Conservation (phyloP, 2,113 vertebrate genomes). For the Myrmecophaga tridactyla region DNA sequence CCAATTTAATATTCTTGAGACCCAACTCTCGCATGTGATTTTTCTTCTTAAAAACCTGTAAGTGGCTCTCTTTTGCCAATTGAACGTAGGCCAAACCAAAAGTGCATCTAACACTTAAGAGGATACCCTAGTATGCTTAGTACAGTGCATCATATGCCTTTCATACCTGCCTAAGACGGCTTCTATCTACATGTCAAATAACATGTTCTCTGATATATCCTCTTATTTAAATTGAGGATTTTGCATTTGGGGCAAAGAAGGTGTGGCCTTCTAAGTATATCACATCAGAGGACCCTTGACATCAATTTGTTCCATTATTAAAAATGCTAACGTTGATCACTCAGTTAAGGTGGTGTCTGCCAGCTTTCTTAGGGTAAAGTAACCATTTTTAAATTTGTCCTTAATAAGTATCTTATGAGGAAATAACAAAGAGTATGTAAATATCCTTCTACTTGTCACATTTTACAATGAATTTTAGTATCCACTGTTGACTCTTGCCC, state of each 20-base stretch:
- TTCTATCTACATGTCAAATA: neutral
- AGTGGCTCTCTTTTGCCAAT: neutral
- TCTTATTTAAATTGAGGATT: constrained; percentile 20
- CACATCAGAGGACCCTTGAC: neutral
- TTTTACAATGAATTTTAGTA: neutral
- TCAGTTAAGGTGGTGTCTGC: neutral
- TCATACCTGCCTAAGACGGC: neutral
- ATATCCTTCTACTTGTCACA: neutral
- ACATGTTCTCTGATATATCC: neutral
- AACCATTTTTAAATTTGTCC: neutral
- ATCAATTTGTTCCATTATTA: neutral
- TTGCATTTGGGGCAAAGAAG: constrained; percentile 24
- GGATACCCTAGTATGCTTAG: neutral
- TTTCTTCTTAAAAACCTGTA: neutral
- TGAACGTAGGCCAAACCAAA: neutral
- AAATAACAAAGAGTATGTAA: neutral
- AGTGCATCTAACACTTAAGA: neutral
- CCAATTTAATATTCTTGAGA: neutral
- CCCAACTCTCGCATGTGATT: neutral
- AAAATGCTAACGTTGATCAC: neutral
- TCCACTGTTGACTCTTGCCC: neutral
- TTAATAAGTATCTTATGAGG: neutral
- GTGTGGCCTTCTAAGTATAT: neutral
- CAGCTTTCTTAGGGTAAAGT: neutral
- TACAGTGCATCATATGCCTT: neutral